Conservation (phyloP, 2,113 vertebrate species). For the Saccopteryx leptura region DNA sequence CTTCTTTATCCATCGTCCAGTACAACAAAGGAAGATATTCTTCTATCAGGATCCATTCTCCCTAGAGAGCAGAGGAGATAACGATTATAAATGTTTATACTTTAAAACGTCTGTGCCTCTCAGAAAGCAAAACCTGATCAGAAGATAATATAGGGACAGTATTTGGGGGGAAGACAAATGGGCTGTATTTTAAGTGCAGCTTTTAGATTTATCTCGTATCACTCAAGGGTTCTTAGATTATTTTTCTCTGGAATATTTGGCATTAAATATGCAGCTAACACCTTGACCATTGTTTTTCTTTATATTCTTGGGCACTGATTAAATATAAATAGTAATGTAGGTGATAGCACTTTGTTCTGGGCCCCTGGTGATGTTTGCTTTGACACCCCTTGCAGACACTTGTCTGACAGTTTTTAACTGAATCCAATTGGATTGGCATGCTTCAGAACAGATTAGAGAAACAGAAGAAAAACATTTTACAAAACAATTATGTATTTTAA, state of each 20-base stretch:
- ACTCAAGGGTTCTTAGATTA: constrained; percentile 16
- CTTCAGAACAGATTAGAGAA: neutral
- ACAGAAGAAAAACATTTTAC: neutral
- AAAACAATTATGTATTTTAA: neutral
- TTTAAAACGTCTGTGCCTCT: neutral
- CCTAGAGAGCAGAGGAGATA: neutral
- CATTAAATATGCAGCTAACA: neutral
- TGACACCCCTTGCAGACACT: neutral
- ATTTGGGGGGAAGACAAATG: neutral
- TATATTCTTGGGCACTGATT: neutral
- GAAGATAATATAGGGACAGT: neutral
- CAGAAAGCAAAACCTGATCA: neutral
- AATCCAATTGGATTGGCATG: neutral
- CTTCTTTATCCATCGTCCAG: neutral
- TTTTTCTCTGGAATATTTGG: constrained; percentile 1
- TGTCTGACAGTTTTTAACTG: neutral
- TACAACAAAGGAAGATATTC: neutral
- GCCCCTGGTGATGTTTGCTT: neutral
- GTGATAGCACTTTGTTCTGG: neutral
- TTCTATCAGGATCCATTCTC: neutral
- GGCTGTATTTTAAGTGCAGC: neutral
- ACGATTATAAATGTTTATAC: neutral
- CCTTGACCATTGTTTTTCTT: neutral
- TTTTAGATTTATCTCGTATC: neutral
- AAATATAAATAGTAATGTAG: neutral